Conservation (phyloP, 2,888 invertebrate species). For the Cosmopolites sordidus region DNA sequence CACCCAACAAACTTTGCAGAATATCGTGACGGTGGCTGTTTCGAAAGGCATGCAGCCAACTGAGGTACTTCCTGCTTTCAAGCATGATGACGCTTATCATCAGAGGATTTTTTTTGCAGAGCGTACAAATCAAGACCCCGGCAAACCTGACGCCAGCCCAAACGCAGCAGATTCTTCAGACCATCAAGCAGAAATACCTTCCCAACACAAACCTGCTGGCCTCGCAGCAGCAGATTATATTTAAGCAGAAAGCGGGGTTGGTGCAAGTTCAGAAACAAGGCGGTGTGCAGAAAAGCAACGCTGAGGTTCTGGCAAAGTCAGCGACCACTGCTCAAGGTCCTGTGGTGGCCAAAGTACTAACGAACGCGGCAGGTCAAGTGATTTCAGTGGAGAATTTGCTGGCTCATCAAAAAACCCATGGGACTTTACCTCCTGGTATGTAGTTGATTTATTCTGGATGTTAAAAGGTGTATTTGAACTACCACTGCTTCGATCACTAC, state of each 20-base stretch:
- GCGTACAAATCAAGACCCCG: slow-evolving; percentile 39
- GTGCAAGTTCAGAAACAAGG: slow-evolving; percentile 32
- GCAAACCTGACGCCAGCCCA: slow-evolving; percentile 45
- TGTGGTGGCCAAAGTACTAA: slow-evolving; percentile 68
- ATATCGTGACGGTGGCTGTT: slow-evolving; percentile 34
- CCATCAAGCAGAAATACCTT: slow-evolving; percentile 44
- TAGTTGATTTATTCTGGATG: background rate
- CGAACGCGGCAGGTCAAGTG: slow-evolving; percentile 61
- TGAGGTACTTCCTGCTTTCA: slow-evolving; percentile 21
- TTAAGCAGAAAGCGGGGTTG: slow-evolving; percentile 50
- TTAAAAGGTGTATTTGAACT: background rate
- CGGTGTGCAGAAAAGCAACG: slow-evolving; percentile 19
- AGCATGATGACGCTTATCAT: too few relatives aligned
- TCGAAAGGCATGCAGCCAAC: slow-evolving; percentile 29
- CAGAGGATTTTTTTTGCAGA: slow-evolving; percentile 11
- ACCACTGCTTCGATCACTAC: too few relatives aligned
- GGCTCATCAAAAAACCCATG: slow-evolving; percentile 53
- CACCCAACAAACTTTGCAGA: slow-evolving; percentile 26
- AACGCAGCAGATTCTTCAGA: slow-evolving; percentile 50
- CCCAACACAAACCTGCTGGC: slow-evolving; percentile 44
- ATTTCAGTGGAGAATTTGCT: slow-evolving; percentile 58
- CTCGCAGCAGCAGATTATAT: slow-evolving; percentile 46
- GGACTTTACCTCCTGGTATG: slow-evolving; percentile 53
- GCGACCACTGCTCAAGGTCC: slow-evolving; percentile 51
- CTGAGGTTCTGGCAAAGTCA: slow-evolving; percentile 49